Evolutionary conservation across 2,113 vertebrate species (phyloP).

Genomic region (Lagopus leucura): DNA sequence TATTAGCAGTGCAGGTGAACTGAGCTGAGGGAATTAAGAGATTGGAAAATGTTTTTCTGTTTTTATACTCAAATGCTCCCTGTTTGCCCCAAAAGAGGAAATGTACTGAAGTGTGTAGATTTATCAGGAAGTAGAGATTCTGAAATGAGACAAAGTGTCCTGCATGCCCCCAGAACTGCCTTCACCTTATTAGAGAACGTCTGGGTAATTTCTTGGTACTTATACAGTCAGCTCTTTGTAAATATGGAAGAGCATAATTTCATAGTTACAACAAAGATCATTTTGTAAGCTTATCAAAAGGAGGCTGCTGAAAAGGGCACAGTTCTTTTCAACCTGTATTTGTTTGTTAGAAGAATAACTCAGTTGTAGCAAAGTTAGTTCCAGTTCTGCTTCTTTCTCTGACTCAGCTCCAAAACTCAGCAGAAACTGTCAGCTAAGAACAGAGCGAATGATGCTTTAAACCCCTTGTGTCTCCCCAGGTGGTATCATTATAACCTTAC

Average conservation of each 20-base stretch:
- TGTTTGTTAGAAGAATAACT: neutral
- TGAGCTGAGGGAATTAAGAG: neutral
- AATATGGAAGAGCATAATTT: neutral
- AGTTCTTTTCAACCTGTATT: neutral
- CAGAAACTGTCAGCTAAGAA: neutral
- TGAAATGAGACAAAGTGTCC: conserved; percentile 31
- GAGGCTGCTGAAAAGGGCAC: neutral
- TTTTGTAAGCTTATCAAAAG: fast-evolving
- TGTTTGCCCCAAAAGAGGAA: conserved; percentile 52
- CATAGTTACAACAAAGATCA: neutral
- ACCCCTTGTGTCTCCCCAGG: conserved; percentile 70
- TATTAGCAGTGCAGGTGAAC: neutral
- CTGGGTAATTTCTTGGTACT: neutral
- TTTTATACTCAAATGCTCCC: neutral
- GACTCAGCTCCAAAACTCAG: fast-evolving
- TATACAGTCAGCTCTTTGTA: neutral
- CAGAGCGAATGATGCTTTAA: neutral
- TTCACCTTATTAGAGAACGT: neutral
- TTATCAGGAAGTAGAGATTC: conserved; percentile 51
- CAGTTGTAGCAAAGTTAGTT: neutral
- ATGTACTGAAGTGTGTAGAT: neutral
- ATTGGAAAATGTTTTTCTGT: neutral
- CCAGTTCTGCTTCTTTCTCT: neutral
- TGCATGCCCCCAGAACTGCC: neutral
- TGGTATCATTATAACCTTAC: conserved; percentile 93